Evolutionary conservation across 2,888 invertebrate genomes (phyloP).

Genomic region (Hesperia comma): DNA sequence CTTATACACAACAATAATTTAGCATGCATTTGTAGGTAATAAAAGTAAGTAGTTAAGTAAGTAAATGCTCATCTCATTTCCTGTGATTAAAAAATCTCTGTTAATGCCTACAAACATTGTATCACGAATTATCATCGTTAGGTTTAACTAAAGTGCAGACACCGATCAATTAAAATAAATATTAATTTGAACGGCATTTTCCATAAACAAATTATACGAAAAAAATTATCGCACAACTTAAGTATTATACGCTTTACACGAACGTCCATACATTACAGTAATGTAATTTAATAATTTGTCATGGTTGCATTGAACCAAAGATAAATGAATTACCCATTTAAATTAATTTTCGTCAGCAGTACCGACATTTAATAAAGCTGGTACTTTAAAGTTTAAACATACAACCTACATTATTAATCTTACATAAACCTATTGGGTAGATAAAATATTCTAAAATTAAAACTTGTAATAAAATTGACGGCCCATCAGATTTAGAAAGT

Average conservation of each 20-base stretch:
- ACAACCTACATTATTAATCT: constrained; percentile 11
- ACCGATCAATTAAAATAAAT: not conserved
- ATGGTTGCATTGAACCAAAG: constrained; percentile 3
- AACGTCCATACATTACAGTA: not conserved
- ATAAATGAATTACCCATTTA: constrained; percentile 5
- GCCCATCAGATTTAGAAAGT: constrained; percentile 77
- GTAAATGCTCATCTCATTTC: too few relatives aligned
- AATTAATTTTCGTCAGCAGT: constrained; percentile 10
- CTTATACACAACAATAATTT: too few relatives aligned
- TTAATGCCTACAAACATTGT: too few relatives aligned
- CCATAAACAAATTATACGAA: constrained; percentile 1
- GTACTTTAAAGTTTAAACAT: constrained; percentile 5
- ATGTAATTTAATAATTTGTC: constrained; percentile 7
- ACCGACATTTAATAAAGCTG: constrained; percentile 6
- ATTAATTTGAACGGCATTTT: not conserved
- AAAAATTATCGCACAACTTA: not conserved
- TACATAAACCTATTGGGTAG: constrained; percentile 35
- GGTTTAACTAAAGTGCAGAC: not conserved
- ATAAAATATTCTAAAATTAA: constrained; percentile 65
- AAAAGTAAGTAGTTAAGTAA: too few relatives aligned
- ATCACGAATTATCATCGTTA: too few relatives aligned
- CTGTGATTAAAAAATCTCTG: too few relatives aligned
- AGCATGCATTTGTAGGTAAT: too few relatives aligned
- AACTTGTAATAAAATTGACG: constrained; percentile 74
- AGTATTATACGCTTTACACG: not conserved